Evolutionary conservation across 2,113 vertebrate genomes (phyloP).

Genomic region (Datnioides undecimradiatus): DNA sequence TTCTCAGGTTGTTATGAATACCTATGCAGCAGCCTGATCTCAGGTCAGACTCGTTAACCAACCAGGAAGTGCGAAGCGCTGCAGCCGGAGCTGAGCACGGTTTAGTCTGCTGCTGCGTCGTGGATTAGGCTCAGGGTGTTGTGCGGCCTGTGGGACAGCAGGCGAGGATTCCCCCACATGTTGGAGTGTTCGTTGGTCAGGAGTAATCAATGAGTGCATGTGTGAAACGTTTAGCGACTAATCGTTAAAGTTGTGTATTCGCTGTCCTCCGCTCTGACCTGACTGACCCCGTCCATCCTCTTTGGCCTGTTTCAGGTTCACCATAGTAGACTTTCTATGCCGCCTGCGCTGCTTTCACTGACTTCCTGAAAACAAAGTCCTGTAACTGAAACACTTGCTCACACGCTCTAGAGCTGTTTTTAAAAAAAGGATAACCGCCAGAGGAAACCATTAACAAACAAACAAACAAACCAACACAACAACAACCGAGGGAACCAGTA

Average conservation of each 20-base stretch:
- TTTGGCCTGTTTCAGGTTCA: slow-evolving; percentile 98
- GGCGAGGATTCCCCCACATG: background rate
- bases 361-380: slow-evolving; percentile 90
- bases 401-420: slow-evolving; percentile 90
- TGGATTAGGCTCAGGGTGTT: no score
- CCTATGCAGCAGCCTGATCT: no score
- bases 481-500: slow-evolving; percentile 83
- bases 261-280: slow-evolving; percentile 35
- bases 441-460: slow-evolving; percentile 90
- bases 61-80: no score
- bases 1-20: no score
- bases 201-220: slow-evolving; percentile 47
- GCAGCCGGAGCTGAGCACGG: no score
- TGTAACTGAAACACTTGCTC: slow-evolving; percentile 95
- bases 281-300: slow-evolving; percentile 89
- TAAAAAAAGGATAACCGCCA: slow-evolving; percentile 91
- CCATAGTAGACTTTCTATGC: slow-evolving; percentile 94
- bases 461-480: slow-evolving; percentile 80
- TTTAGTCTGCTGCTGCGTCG: no score
- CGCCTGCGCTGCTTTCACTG: slow-evolving; percentile 97
- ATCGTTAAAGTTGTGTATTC: slow-evolving; percentile 30
- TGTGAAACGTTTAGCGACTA: slow-evolving; percentile 21
- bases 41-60: no score
- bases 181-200: background rate
- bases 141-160: background rate